These are phyloP conservation scores for Seriola quinqueradiata DNA, from an alignment of 2,113 vertebrate genomes.

Conservation along the genomic window DNA sequence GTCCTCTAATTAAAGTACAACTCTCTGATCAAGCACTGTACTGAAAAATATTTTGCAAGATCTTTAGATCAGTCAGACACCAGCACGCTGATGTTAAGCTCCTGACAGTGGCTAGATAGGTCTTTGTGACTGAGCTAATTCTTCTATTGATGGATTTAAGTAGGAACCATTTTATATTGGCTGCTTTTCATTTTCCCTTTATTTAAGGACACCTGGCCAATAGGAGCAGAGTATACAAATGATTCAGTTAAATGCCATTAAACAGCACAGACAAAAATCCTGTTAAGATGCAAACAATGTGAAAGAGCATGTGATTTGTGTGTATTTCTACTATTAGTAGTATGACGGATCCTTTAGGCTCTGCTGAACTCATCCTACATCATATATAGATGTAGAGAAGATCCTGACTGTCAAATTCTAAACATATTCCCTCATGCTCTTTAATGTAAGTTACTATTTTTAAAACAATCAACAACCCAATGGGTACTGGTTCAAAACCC, in stretches of 20 bases:
- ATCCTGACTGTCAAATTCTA: neutral
- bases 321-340: too few relatives aligned
- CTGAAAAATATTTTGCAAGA: neutral
- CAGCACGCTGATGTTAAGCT: neutral
- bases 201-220: too few relatives aligned
- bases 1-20: conserved; percentile 25
- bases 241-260: neutral
- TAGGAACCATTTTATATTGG: too few relatives aligned
- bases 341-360: too few relatives aligned
- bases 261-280: too few relatives aligned
- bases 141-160: neutral
- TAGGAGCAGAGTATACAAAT: neutral
- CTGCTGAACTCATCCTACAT: neutral
- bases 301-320: too few relatives aligned
- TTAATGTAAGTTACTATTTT: neutral
- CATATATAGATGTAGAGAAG: neutral
- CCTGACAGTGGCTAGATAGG: too few relatives aligned
- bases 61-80: neutral
- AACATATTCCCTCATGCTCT: neutral
- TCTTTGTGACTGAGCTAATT: neutral
- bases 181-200: too few relatives aligned
- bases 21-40: conserved; percentile 4
- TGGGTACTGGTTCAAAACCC: neutral
- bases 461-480: neutral
- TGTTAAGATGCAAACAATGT: too few relatives aligned